phyloP scores from a whole-genome alignment of 2,888 invertebrate species.

The Phengaris alcon region DNA sequence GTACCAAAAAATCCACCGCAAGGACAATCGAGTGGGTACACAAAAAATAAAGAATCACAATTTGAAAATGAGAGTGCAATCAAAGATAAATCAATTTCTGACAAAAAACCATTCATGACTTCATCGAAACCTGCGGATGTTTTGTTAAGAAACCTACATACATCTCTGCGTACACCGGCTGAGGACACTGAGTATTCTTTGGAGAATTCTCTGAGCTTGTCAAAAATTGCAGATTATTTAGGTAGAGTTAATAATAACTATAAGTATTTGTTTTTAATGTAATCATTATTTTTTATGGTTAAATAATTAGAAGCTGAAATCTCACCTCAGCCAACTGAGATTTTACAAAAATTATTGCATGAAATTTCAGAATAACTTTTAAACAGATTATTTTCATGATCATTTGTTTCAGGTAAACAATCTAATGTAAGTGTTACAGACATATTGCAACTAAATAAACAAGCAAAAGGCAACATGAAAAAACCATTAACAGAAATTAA shows the following conservation, averaged over 20 bases:
- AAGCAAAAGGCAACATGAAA: conserved; percentile 51
- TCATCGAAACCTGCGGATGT: conserved; percentile 51
- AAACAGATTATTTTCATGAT: not conserved
- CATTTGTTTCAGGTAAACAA: conserved; percentile 55
- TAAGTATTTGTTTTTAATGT: not conserved
- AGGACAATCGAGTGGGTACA: conserved; percentile 13
- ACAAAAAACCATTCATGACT: conserved; percentile 35
- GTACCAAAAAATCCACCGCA: conserved; percentile 22
- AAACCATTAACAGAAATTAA: conserved; percentile 58
- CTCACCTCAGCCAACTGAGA: no score
- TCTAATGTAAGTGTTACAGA: conserved; percentile 62
- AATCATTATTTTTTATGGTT: no score
- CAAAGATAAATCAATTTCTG: conserved; percentile 34
- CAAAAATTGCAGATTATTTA: conserved; percentile 66
- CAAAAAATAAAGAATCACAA: conserved; percentile 28
- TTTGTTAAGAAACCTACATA: conserved; percentile 51
- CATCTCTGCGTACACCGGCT: conserved; percentile 47
- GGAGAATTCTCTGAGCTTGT: conserved; percentile 66
- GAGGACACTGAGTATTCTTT: conserved; percentile 59
- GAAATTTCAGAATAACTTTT: no score
- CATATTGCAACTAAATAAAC: conserved; percentile 56
- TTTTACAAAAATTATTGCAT: no score
- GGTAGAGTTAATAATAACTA: conserved; percentile 44
- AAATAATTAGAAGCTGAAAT: no score
- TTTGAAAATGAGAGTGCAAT: conserved; percentile 31